phyloP scores from a whole-genome alignment of 1,140 invertebrate species.

The Ips nitidus region DNA sequence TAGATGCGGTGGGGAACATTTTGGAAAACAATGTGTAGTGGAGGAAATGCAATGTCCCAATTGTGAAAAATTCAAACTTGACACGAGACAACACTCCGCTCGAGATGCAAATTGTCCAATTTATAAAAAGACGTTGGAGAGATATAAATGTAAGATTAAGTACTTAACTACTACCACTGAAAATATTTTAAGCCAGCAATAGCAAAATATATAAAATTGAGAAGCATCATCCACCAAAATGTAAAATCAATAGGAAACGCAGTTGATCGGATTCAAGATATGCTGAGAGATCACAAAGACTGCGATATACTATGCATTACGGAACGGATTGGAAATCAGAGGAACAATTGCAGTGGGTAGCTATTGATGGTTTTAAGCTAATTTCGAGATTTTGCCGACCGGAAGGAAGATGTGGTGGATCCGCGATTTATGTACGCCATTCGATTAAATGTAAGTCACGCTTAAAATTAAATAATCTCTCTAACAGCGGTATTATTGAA shows the following conservation, averaged over 20 bases:
- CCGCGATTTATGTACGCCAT: no score
- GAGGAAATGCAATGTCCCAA: slow-evolving; percentile 4
- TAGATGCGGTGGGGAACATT: no score
- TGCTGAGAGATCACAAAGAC: slow-evolving; percentile 21
- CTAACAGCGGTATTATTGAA: no score
- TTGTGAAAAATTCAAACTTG: slow-evolving; percentile 12
- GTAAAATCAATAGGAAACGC: slow-evolving; percentile 31
- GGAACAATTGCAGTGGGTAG: slow-evolving; percentile 20
- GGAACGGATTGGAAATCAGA: slow-evolving; percentile 37
- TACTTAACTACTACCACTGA: not conserved
- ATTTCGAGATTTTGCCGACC: slow-evolving; percentile 28
- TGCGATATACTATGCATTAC: slow-evolving; percentile 27
- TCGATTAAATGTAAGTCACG: no score
- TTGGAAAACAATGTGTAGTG: slow-evolving; percentile 9
- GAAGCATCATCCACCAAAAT: slow-evolving; percentile 35
- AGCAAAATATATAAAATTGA: not conserved
- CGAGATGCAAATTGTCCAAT: slow-evolving; percentile 13
- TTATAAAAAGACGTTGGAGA: slow-evolving; percentile 13
- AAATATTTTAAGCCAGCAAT: slow-evolving; percentile 10
- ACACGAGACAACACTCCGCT: slow-evolving; percentile 10
- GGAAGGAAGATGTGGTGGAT: slow-evolving; percentile 31
- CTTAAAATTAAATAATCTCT: no score
- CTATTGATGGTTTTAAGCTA: slow-evolving; percentile 30
- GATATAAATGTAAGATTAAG: slow-evolving; percentile 11
- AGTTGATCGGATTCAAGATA: slow-evolving; percentile 14